phyloP scores from a whole-genome alignment of 1,140 invertebrate species.

The Caerostris extrusa region DNA sequence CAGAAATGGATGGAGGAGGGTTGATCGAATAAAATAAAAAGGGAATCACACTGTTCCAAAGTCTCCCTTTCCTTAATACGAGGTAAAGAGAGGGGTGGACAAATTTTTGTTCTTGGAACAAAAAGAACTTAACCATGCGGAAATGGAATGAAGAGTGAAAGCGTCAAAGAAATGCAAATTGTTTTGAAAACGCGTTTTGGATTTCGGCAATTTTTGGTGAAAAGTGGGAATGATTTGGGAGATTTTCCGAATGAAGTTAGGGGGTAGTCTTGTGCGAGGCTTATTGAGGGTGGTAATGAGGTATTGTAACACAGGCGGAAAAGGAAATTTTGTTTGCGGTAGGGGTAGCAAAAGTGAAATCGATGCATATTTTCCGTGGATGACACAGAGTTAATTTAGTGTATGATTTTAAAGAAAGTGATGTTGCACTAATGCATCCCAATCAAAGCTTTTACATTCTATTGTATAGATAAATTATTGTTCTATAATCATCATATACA shows the following conservation, averaged over 20 bases:
- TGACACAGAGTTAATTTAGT: too few relatives aligned
- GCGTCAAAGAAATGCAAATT: constrained; percentile 50
- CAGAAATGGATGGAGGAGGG: neutral
- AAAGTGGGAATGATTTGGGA: constrained; percentile 62
- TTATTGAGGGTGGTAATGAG: constrained; percentile 4
- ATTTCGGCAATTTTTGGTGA: constrained; percentile 65
- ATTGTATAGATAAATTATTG: too few relatives aligned
- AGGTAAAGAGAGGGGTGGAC: neutral
- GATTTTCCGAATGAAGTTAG: neutral
- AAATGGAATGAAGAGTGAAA: constrained; percentile 27
- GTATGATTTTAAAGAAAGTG: too few relatives aligned
- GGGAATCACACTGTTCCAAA: constrained; percentile 15
- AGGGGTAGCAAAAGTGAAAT: neutral
- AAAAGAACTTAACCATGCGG: constrained; percentile 50
- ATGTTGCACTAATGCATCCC: too few relatives aligned
- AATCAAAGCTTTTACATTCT: too few relatives aligned
- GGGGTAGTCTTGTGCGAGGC: neutral
- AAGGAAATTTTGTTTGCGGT: neutral
- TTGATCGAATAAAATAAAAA: constrained; percentile 42
- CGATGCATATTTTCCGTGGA: too few relatives aligned
- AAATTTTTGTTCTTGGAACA: constrained; percentile 7
- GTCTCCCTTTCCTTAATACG: neutral
- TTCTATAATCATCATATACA: too few relatives aligned
- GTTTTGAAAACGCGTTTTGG: constrained; percentile 66
- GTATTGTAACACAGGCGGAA: neutral